Evolutionary conservation across 2,888 invertebrate genomes (phyloP), one percentile per base, ranked within the genome.

Genomic region (Tetragonula carbonaria): DNA sequence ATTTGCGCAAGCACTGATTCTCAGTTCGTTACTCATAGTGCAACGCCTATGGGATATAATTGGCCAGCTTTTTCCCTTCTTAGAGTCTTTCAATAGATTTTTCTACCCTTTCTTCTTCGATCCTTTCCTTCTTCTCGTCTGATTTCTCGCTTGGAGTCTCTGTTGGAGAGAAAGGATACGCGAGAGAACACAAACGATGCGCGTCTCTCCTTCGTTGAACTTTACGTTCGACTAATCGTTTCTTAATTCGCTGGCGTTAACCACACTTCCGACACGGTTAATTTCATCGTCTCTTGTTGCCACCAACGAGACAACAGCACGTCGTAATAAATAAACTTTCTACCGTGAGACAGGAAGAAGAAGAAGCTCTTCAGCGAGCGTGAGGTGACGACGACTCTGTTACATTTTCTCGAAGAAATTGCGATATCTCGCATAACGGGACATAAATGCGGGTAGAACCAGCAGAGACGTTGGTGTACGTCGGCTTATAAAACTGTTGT

Each of bases 11-110:
- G 74, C 74, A 74, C 68, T 72, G 68, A 84, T 75, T 79, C 86
- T 73, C 84, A 74, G 74, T 79, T 86, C 84, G 86, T 87, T 86
- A 74, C 80, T 83, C 78, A 66, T 66, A 75, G 68, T 33, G 82
- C 73, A 45, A 4, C 65, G 18, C 51, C 66, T 28, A 28, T 33
- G 3, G 2, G 28, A 57, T 74, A 81, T 87, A 87, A 87, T 87
- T 87, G 74, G 62, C 81, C 59, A 33, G 62, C 53, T 62, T 76
- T 80, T 53, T 65, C 33, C 21, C 62, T 14, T 57, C 50, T 72
- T 45, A 45, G 45, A 8, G 71, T 53, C 76, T 72, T 67, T 68
- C 62, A 75, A 84, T 75, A 80, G 79, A 82, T 82, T 81, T 84
- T 78, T 74, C 66, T 71, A 55, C 74, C 59, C 18, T 53, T 51